phyloP scores from a whole-genome alignment of 1,140 invertebrate species.

The Phortica variegata region DNA sequence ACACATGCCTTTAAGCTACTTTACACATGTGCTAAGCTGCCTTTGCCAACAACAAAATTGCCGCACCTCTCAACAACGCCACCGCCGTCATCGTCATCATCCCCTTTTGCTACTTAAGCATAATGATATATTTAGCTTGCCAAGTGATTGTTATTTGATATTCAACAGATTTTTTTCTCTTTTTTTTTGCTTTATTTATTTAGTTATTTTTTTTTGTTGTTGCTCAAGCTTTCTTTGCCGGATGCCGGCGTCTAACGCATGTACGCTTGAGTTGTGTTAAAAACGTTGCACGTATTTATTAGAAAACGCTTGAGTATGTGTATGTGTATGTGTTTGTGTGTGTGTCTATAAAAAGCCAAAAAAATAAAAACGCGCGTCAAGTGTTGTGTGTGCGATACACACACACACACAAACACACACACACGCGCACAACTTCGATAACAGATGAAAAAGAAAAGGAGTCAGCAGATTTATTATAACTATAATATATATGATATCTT shows the following conservation, averaged over 20 bases:
- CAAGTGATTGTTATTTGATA: constrained; percentile 55
- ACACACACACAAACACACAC: not conserved
- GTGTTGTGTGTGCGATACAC: too few relatives aligned
- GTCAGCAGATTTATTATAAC: not conserved
- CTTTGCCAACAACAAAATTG: not conserved
- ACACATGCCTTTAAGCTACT: not conserved
- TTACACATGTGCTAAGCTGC: too few relatives aligned
- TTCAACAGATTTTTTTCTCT: constrained; percentile 45
- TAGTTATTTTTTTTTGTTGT: too few relatives aligned
- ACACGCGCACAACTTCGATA: too few relatives aligned
- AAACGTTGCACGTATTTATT: too few relatives aligned
- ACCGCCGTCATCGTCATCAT: not conserved
- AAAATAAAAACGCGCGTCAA: too few relatives aligned
- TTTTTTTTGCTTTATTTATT: constrained; percentile 1
- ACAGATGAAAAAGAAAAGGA: too few relatives aligned
- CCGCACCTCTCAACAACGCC: not conserved
- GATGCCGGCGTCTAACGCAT: too few relatives aligned
- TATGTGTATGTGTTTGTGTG: constrained; percentile 1
- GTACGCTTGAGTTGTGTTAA: too few relatives aligned
- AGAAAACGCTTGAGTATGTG: not conserved
- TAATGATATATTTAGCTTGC: constrained; percentile 54
- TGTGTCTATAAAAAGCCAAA: not conserved
- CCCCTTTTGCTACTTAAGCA: constrained; percentile 36
- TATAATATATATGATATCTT: too few relatives aligned
- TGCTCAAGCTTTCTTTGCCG: too few relatives aligned